These are phyloP conservation scores for Philereme transversata DNA, from an alignment of 2,888 invertebrate genomes.

Conservation along the genomic window DNA sequence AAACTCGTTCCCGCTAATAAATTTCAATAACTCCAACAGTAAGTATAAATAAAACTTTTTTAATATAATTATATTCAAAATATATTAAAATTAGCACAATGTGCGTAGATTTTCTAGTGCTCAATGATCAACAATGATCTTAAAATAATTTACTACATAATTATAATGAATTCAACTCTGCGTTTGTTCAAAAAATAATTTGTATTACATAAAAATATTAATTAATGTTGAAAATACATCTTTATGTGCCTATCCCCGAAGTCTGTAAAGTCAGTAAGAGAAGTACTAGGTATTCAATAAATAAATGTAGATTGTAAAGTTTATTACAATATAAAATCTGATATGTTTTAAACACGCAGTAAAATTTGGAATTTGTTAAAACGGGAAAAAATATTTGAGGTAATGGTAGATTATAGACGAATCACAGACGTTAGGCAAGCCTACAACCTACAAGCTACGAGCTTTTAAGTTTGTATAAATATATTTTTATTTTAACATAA, in stretches of 20 bases:
- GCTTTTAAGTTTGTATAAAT: too few relatives aligned
- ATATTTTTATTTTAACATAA: too few relatives aligned
- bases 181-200: slow-evolving; percentile 13
- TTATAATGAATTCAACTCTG: slow-evolving; percentile 8
- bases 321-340: slow-evolving; percentile 24
- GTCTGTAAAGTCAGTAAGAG: slow-evolving; percentile 17
- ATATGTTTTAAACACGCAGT: slow-evolving; percentile 33
- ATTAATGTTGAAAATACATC: slow-evolving; percentile 23
- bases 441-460: too few relatives aligned
- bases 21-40: slow-evolving; percentile 6
- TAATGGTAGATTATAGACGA: slow-evolving; percentile 20
- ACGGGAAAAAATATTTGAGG: slow-evolving; percentile 15
- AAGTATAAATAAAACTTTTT: slow-evolving; percentile 5
- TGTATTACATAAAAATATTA: slow-evolving; percentile 7
- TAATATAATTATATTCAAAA: slow-evolving; percentile 5
- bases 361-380: slow-evolving; percentile 21
- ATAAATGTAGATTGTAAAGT: slow-evolving; percentile 20
- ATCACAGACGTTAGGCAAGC: slow-evolving; percentile 22
- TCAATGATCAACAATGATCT: slow-evolving; percentile 15
- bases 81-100: slow-evolving; percentile 3
- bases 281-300: slow-evolving; percentile 19
- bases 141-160: slow-evolving; percentile 21
- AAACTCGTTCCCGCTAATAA: too few relatives aligned
- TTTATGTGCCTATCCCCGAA: slow-evolving; percentile 8
- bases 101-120: slow-evolving; percentile 16